Evolutionary conservation across 2,113 vertebrate genomes (phyloP).

Genomic region (Polypterus senegalus): DNA sequence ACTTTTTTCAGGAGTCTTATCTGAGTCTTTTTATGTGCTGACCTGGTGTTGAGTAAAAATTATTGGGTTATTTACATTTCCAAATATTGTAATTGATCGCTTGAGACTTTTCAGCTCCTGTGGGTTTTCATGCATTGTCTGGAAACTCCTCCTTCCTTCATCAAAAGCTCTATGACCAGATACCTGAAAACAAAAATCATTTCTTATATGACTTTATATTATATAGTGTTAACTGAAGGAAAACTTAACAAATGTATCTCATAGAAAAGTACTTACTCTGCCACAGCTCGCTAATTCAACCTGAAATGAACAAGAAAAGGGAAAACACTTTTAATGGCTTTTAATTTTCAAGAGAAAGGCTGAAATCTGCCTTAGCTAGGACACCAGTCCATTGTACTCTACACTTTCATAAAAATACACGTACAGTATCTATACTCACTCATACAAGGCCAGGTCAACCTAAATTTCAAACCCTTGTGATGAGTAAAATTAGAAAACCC

Average conservation of each 20-base stretch:
- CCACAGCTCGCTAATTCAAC: constrained; percentile 10
- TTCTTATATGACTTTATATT: neutral
- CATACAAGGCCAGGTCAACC: too few species aligned
- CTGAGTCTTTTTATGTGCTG: neutral
- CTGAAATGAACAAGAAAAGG: neutral
- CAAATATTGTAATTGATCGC: constrained; percentile 31
- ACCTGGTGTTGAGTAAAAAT: neutral
- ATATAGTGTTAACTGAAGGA: neutral
- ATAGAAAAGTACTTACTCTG: constrained; percentile 6
- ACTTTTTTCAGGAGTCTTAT: neutral
- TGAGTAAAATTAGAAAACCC: too few species aligned
- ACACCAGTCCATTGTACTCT: too few species aligned
- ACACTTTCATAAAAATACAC: too few species aligned
- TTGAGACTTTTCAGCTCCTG: constrained; percentile 33
- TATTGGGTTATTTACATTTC: constrained; percentile 25
- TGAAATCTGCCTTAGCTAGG: too few species aligned
- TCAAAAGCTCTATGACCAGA: constrained; percentile 4
- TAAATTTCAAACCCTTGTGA: too few species aligned
- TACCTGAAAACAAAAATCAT: constrained; percentile 2
- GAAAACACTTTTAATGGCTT: neutral
- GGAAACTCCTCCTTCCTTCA: constrained; percentile 23
- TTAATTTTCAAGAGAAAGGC: neutral
- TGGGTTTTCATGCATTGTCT: constrained; percentile 18
- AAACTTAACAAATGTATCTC: neutral
- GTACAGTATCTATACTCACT: too few species aligned